These are phyloP conservation scores for Diarsia brunnea DNA, from an alignment of 2,888 invertebrate species.

Conservation along the genomic window DNA sequence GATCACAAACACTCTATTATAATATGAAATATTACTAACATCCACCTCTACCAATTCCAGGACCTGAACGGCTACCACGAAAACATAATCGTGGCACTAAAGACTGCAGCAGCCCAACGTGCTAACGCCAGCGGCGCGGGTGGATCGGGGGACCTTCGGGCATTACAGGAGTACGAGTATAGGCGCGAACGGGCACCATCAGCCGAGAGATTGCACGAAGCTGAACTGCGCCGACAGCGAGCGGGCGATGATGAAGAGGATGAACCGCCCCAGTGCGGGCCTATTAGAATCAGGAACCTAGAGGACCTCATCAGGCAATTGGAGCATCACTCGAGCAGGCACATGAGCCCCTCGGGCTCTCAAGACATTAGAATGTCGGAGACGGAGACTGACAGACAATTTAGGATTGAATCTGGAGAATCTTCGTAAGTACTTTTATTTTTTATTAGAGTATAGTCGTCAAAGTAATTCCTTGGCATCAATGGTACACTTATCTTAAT, in stretches of 20 bases:
- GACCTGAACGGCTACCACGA: slow-evolving; percentile 98
- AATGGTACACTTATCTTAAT: not conserved
- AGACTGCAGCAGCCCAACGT: slow-evolving; percentile 95
- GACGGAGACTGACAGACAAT: slow-evolving; percentile 96
- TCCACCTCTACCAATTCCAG: slow-evolving; percentile 88
- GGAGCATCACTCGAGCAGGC: slow-evolving; percentile 96
- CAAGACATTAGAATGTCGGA: slow-evolving; percentile 97
- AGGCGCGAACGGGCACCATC: slow-evolving; percentile 92
- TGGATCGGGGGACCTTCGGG: slow-evolving; percentile 86
- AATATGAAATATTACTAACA: too few relatives aligned
- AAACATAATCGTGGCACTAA: slow-evolving; percentile 96
- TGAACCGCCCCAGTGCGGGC: slow-evolving; percentile 94
- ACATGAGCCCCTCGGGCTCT: slow-evolving; percentile 97
- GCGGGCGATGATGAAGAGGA: slow-evolving; percentile 92
- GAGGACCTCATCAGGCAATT: slow-evolving; percentile 97
- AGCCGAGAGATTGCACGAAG: slow-evolving; percentile 94
- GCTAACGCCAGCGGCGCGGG: slow-evolving; percentile 83
- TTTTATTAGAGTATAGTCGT: not conserved
- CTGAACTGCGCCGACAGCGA: slow-evolving; percentile 90
- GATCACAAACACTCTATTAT: too few relatives aligned
- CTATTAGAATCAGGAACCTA: slow-evolving; percentile 96
- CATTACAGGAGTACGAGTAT: slow-evolving; percentile 89
- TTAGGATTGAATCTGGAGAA: slow-evolving; percentile 93
- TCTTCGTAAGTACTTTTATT: slow-evolving; percentile 85
- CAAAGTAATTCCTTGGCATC: not conserved